Evolutionary conservation across 2,797 vertebrate species (phyloP).

Genomic region (Darevskia mixta): DNA sequence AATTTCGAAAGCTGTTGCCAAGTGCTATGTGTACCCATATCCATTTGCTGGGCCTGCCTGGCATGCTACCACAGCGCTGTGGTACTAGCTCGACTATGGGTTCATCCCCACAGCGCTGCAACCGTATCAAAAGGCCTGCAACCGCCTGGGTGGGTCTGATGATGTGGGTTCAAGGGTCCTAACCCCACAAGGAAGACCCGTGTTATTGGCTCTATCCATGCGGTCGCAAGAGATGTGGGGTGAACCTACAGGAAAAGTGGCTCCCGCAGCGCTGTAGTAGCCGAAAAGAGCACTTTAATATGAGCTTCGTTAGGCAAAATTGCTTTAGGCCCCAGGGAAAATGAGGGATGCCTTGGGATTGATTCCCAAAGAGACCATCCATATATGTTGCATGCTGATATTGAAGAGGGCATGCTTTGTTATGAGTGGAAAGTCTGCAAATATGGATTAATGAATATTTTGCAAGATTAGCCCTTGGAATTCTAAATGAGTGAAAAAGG

Average conservation of each 20-base stretch:
- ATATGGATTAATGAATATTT: conserved; percentile 6
- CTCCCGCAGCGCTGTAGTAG: not conserved
- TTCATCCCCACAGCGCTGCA: not conserved
- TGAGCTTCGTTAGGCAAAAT: not conserved
- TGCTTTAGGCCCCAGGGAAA: not conserved
- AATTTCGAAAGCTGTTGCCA: not conserved
- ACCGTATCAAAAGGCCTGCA: not conserved
- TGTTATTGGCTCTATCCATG: not conserved
- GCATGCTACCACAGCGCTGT: not conserved
- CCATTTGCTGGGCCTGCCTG: not conserved
- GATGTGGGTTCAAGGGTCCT: too few species aligned
- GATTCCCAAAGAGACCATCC: not conserved
- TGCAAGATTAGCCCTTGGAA: not conserved
- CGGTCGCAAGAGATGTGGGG: not conserved
- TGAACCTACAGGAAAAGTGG: not conserved
- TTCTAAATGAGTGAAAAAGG: not conserved
- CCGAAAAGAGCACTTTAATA: not conserved
- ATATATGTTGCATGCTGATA: not conserved
- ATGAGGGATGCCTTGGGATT: not conserved
- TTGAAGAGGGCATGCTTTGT: not conserved
- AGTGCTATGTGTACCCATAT: not conserved
- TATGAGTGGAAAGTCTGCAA: not conserved
- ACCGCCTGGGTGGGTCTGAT: not conserved
- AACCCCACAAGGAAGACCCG: not conserved
- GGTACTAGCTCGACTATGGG: not conserved